Conservation (phyloP, 2,888 invertebrate genomes). For the Stegana nigrithorax region DNA sequence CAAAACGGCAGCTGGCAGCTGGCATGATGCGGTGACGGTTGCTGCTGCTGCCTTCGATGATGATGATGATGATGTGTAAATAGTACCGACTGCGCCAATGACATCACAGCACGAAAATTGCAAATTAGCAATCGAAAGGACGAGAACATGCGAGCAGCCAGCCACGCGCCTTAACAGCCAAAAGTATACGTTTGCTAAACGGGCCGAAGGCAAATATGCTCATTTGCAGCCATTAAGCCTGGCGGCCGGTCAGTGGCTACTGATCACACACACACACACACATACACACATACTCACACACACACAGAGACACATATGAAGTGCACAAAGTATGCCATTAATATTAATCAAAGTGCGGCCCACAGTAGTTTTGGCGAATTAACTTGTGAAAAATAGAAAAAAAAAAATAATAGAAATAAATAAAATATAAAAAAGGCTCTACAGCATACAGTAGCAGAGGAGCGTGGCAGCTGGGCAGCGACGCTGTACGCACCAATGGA, state of each 20-base stretch:
- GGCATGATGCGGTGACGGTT: neutral
- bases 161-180: neutral
- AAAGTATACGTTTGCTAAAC: neutral
- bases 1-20: too few species aligned
- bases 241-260: too few species aligned
- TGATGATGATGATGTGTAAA: constrained; percentile 1
- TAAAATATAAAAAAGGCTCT: too few species aligned
- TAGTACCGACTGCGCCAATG: neutral
- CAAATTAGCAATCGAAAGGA: constrained; percentile 36
- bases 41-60: neutral
- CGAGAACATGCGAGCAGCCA: constrained; percentile 25
- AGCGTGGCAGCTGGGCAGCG: too few species aligned
- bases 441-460: too few species aligned
- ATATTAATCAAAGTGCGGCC: constrained; percentile 45
- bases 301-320: constrained; percentile 14
- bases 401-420: neutral
- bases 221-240: constrained; percentile 18
- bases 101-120: constrained; percentile 28
- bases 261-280: neutral
- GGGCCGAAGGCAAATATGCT: constrained; percentile 4
- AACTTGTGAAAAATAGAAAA: constrained; percentile 19
- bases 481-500: too few species aligned
- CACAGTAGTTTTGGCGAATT: constrained; percentile 37
- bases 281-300: too few species aligned
- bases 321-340: constrained; percentile 35